Conservation (phyloP, 2,888 invertebrate species). For the Caenorhabditis sulstoni region DNA sequence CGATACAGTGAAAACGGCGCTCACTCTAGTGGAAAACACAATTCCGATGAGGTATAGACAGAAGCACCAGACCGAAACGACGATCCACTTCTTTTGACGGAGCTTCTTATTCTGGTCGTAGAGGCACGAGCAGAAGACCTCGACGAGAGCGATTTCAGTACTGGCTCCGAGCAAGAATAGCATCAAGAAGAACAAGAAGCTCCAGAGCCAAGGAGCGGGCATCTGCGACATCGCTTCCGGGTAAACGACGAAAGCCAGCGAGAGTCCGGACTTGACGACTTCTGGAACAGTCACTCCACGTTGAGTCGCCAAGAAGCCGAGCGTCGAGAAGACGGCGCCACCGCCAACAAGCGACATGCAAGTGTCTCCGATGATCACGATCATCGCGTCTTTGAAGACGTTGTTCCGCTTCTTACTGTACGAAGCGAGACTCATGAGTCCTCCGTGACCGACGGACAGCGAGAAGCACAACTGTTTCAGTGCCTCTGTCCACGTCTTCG, state of each 20-base stretch:
- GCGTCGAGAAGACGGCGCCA: conserved; percentile 68
- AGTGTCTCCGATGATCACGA: conserved; percentile 73
- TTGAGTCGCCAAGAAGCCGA: conserved; percentile 68
- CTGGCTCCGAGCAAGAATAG: conserved; percentile 81
- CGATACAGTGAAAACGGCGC: not conserved
- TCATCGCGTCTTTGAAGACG: conserved; percentile 67
- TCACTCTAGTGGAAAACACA: conserved; percentile 22
- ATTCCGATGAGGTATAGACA: conserved; percentile 31
- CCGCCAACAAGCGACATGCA: conserved; percentile 70
- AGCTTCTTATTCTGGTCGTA: conserved; percentile 18
- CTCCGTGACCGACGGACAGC: conserved; percentile 75
- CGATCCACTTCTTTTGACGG: conserved; percentile 40
- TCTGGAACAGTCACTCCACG: conserved; percentile 44
- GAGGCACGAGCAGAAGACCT: conserved; percentile 39
- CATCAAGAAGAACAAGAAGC: conserved; percentile 81
- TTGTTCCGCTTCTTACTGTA: conserved; percentile 73
- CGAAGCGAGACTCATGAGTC: conserved; percentile 72
- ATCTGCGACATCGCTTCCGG: conserved; percentile 80
- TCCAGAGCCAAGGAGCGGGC: conserved; percentile 81
- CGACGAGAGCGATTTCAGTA: conserved; percentile 39
- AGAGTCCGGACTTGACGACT: conserved; percentile 77
- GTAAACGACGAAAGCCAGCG: conserved; percentile 81
- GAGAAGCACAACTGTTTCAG: conserved; percentile 77
- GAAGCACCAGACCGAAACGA: conserved; percentile 35
- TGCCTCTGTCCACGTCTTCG: conserved; percentile 74